Evolutionary conservation across 2,797 vertebrate genomes (phyloP).

Genomic region (Chromobotia macracanthus): DNA sequence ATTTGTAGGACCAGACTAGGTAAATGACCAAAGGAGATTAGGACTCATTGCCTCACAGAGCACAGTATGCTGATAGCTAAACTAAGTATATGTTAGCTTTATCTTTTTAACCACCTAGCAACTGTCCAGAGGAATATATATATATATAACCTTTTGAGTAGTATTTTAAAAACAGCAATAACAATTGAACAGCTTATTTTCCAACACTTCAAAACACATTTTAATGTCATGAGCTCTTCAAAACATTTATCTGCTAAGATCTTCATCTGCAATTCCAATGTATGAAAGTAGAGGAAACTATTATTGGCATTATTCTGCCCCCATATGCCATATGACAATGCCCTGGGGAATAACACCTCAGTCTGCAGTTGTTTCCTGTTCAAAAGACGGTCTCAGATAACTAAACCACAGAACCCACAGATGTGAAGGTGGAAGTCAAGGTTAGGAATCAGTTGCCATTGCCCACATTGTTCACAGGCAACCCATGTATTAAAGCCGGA

Average conservation of each 20-base stretch:
- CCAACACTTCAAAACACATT: not conserved
- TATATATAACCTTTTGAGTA: not conserved
- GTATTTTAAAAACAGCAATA: not conserved
- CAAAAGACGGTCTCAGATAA: conserved; percentile 13
- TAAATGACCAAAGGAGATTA: conserved; percentile 84
- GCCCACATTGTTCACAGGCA: not conserved
- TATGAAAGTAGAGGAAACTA: not conserved
- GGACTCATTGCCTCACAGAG: conserved; percentile 54
- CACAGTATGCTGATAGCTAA: conserved; percentile 7
- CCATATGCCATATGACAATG: not conserved
- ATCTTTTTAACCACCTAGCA: not conserved
- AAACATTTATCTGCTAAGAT: not conserved
- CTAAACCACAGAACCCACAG: conserved; percentile 25
- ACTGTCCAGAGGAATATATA: conserved; percentile 19
- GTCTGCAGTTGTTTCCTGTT: conserved; percentile 4
- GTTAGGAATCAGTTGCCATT: conserved; percentile 6
- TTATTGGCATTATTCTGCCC: not conserved
- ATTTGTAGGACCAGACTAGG: conserved; percentile 79
- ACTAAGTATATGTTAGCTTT: conserved; percentile 20
- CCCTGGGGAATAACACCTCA: conserved; percentile 15
- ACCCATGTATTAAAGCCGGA: not conserved
- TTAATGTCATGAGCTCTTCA: not conserved
- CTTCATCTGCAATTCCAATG: not conserved
- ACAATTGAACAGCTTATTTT: not conserved
- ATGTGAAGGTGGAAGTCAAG: conserved; percentile 16